phyloP scores from a whole-genome alignment of 2,888 invertebrate species.

The Oconnorella tubifera region DNA sequence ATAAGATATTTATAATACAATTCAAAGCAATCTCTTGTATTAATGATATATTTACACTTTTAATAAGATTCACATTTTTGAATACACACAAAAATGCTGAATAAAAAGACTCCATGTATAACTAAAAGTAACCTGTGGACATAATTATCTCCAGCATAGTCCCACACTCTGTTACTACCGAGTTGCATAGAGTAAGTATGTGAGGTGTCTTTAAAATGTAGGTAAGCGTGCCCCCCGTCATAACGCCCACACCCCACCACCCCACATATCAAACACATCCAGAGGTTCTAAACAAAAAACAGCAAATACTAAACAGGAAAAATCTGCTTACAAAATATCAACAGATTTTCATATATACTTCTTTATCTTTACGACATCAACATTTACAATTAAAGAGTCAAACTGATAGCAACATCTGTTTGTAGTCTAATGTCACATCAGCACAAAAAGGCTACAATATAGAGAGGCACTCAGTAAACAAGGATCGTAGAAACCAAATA shows the following conservation, averaged over 20 bases:
- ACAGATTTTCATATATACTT: not conserved
- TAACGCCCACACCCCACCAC: constrained; percentile 96
- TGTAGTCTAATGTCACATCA: no score
- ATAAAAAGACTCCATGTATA: no score
- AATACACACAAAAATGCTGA: no score
- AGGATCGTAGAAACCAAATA: no score
- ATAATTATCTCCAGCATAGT: constrained; percentile 96
- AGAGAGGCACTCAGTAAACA: no score
- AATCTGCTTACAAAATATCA: not conserved
- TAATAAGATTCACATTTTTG: no score
- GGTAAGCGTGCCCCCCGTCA: constrained; percentile 83
- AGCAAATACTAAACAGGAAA: not conserved
- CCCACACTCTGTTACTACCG: constrained; percentile 97
- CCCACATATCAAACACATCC: constrained; percentile 99
- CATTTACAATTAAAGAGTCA: no score
- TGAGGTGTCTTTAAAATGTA: constrained; percentile 82
- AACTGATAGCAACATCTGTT: not conserved
- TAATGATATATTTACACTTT: no score
- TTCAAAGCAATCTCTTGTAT: no score
- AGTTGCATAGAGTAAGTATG: constrained; percentile 96
- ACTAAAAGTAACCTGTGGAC: constrained; percentile 89
- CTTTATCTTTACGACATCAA: no score
- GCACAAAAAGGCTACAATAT: no score
- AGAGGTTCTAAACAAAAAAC: constrained; percentile 64
- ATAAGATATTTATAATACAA: no score